Evolutionary conservation across 2,888 invertebrate species (phyloP).

Genomic region (Halictus quadricinctus): DNA sequence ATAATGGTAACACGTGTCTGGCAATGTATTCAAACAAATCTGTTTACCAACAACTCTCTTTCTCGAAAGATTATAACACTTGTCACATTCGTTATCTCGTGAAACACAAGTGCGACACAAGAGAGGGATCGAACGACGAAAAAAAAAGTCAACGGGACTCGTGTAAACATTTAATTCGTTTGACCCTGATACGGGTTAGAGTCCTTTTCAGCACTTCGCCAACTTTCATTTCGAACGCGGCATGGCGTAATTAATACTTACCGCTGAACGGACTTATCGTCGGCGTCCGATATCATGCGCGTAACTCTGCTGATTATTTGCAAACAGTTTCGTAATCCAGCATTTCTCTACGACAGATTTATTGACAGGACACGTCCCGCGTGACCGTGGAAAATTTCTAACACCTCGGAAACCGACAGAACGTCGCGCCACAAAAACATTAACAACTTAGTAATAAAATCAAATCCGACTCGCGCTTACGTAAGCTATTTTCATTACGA

Average conservation of each 20-base stretch:
- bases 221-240: neutral
- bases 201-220: neutral
- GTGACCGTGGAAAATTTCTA: constrained; percentile 3
- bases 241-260: constrained; percentile 3
- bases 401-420: neutral
- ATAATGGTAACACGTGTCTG: neutral
- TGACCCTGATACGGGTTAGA: neutral
- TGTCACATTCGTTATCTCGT: neutral
- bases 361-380: neutral
- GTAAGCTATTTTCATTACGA: neutral
- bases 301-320: neutral
- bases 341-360: neutral
- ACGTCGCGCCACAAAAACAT: neutral
- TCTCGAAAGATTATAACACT: neutral
- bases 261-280: neutral
- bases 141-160: neutral
- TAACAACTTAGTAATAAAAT: neutral
- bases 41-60: neutral
- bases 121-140: neutral
- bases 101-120: neutral
- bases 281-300: neutral
- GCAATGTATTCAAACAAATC: neutral
- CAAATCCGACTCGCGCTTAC: neutral
- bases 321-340: neutral
- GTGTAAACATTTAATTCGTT: neutral